Evolutionary conservation across 2,113 vertebrate genomes (phyloP), one percentile per base, ranked within the genome.

Genomic region (Myanophis thanlyinensis): DNA sequence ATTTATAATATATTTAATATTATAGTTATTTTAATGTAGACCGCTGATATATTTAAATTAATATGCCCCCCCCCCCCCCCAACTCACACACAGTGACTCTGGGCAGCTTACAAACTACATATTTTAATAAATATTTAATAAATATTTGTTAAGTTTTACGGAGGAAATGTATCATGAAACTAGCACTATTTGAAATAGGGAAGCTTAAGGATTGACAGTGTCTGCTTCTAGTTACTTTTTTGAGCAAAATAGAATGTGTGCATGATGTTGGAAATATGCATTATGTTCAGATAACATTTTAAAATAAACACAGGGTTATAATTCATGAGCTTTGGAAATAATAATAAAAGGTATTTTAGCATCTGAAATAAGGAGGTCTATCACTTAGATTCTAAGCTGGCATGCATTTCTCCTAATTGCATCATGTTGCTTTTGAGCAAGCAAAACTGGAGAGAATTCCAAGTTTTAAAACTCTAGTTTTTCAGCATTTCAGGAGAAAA

Each of bases 121-220:
- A n/a, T 62, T 73, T 73, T 73, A 73, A 73, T 40, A 40, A 35
- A 59, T 92, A 56, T 86, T 80, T n/a, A n/a, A n/a, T n/a, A n/a
- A n/a, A n/a, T n/a, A n/a, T n/a, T n/a, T 93, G 67, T 92, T 44
- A 51, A 12, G 47, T 25, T 59, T 44, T 27, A 48, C 35, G 85
- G 30, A n/a, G 5, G 44, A n/a, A 91, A 92, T 90, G 93, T 89
- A 62, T 94, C 59, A 91, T 56, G 47, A 2, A 44, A 25, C 54
- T 93, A 91, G 80, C 94, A 54, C 4, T 56, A 92, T 56, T 94
- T 94, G 0, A 90, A 95, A 25, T 47, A 27, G 15, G 47, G 13
- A 52, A 27, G 20, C 0, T 22, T 52, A 27, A 7, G 49, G 48
- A 30, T 44, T 0, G 4, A 93, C 84, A 56, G 0, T 92, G 27